Percentiles rank a stretch among this genome's conserved stretches.
These are phyloP conservation scores for Meloidogyne chitwoodi DNA, from an alignment of 1,140 invertebrate species.

Conservation along the genomic window DNA sequence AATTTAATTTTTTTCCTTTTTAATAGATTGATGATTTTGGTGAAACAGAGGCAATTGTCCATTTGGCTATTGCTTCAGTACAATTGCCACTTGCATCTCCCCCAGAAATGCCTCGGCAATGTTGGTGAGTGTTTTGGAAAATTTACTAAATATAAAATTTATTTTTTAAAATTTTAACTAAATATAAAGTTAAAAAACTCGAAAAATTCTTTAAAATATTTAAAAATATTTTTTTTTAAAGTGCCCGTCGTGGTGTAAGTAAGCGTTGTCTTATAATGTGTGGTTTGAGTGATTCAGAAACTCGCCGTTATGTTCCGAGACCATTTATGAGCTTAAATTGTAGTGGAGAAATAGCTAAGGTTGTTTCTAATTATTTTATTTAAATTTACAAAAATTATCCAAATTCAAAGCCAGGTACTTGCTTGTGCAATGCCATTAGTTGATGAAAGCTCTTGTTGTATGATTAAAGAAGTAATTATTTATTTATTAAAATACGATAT, in stretches of 20 bases:
- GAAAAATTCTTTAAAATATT: background rate
- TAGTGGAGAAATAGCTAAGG: conserved; percentile 13
- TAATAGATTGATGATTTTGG: conserved; percentile 14
- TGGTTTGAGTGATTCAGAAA: conserved; percentile 6
- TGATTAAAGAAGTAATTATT: conserved; percentile 3
- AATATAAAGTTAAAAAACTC: no score
- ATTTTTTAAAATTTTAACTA: no score
- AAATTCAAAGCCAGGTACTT: conserved; percentile 3
- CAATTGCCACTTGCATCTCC: background rate
- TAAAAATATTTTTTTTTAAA: conserved; percentile 4
- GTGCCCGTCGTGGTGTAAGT: background rate
- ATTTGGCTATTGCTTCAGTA: background rate
- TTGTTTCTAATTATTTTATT: background rate
- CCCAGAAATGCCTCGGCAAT: conserved; percentile 4
- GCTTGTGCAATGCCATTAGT: conserved; percentile 15
- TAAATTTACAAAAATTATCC: background rate
- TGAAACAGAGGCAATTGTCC: background rate
- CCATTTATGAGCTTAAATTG: conserved; percentile 20
- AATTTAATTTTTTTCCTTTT: background rate
- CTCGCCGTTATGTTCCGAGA: conserved; percentile 14
- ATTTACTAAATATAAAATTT: no score
- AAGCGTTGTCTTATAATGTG: conserved; percentile 14
- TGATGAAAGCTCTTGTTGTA: conserved; percentile 16
- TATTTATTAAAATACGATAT: no score
- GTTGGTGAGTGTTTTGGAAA: conserved; percentile 12